phyloP scores from a whole-genome alignment of 1,140 invertebrate species.

The Hesperophylax magnus region DNA sequence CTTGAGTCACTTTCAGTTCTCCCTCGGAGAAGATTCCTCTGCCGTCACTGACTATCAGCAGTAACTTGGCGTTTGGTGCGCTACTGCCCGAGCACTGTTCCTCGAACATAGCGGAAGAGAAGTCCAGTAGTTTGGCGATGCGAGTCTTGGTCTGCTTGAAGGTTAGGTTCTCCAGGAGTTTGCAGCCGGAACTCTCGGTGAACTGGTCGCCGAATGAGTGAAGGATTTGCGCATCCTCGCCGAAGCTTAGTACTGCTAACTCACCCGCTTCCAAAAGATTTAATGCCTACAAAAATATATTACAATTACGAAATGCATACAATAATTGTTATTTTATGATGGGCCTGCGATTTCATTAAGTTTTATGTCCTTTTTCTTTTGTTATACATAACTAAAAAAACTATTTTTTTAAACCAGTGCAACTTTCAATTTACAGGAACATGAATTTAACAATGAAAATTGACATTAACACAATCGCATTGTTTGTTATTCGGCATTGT shows the following conservation, averaged over 20 bases:
- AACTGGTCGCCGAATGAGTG: slow-evolving; percentile 91
- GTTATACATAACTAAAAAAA: too few species aligned
- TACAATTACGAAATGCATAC: slow-evolving; percentile 57
- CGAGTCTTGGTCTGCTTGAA: slow-evolving; percentile 88
- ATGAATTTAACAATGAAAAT: too few species aligned
- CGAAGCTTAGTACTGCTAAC: slow-evolving; percentile 93
- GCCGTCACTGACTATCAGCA: slow-evolving; percentile 96
- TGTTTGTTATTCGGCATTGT: too few species aligned
- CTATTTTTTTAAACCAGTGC: too few species aligned
- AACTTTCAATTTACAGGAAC: too few species aligned
- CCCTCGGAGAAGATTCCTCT: slow-evolving; percentile 94
- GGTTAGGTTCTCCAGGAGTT: slow-evolving; percentile 82
- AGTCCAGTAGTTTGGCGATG: slow-evolving; percentile 85
- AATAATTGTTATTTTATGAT: not conserved
- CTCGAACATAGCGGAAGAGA: slow-evolving; percentile 80
- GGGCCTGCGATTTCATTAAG: too few species aligned
- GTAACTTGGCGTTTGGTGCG: slow-evolving; percentile 83
- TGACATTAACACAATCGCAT: too few species aligned
- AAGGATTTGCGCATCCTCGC: slow-evolving; percentile 86
- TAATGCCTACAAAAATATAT: slow-evolving; percentile 75
- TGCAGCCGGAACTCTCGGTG: slow-evolving; percentile 84
- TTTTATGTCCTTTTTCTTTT: too few species aligned
- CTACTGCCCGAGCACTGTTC: slow-evolving; percentile 71
- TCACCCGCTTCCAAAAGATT: slow-evolving; percentile 95
- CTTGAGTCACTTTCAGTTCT: slow-evolving; percentile 79